These are phyloP conservation scores for Reticulitermes speratus DNA, from an alignment of 1,140 invertebrate species.

Conservation along the genomic window DNA sequence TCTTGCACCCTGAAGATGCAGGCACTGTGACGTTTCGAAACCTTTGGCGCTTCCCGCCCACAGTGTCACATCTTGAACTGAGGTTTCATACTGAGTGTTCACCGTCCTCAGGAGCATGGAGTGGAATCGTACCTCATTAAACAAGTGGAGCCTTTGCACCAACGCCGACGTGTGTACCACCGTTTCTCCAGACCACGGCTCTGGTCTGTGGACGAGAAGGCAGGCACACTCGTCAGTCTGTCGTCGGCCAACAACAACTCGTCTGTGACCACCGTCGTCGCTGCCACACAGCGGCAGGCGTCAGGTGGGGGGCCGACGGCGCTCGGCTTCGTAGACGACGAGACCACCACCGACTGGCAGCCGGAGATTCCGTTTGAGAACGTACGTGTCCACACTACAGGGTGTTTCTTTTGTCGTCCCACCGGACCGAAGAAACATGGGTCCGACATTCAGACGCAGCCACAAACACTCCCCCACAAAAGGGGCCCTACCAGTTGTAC, in stretches of 20 bases:
- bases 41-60: background rate
- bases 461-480: no score
- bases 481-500: no score
- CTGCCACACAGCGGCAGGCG: conserved; percentile 23
- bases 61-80: background rate
- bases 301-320: conserved; percentile 24
- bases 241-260: conserved; percentile 47
- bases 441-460: no score
- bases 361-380: conserved; percentile 91
- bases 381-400: conserved; percentile 52
- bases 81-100: no score
- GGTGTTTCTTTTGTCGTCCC: no score
- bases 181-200: conserved; percentile 38
- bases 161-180: conserved; percentile 47
- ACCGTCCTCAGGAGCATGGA: conserved; percentile 63
- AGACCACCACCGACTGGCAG: conserved; percentile 78
- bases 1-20: background rate
- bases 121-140: conserved; percentile 94
- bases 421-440: no score
- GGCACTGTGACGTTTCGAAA: background rate
- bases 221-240: conserved; percentile 15
- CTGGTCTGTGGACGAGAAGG: conserved; percentile 46
- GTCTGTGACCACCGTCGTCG: conserved; percentile 42
- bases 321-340: conserved; percentile 60
- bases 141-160: conserved; percentile 70